A percentile compares a stretch with the other conserved stretches of the same genome.
These are phyloP conservation scores for Oryzias woworae DNA, from an alignment of 2,113 vertebrate species.

Conservation along the genomic window DNA sequence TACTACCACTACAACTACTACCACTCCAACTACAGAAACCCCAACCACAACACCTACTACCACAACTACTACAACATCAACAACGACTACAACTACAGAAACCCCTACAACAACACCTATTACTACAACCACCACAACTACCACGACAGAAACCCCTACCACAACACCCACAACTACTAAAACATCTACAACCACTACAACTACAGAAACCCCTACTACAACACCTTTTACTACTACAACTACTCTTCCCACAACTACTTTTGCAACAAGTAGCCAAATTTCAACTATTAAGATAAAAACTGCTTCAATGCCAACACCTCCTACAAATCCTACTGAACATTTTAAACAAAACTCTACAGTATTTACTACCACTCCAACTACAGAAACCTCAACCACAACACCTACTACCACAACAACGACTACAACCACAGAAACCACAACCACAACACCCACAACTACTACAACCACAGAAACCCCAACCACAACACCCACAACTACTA, in stretches of 20 bases:
- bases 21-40: neutral
- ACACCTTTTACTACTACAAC: neutral
- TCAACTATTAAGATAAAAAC: neutral
- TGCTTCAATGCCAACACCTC: neutral
- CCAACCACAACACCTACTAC: neutral
- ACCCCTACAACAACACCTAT: neutral
- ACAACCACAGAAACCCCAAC: neutral
- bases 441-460: conserved; percentile 1
- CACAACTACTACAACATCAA: neutral
- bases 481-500: neutral
- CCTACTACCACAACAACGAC: neutral
- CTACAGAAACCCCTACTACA: neutral
- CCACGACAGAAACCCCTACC: neutral
- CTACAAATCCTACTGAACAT: neutral
- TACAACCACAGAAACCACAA: neutral
- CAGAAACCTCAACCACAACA: neutral
- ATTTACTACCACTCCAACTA: neutral
- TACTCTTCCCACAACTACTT: neutral
- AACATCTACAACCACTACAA: neutral
- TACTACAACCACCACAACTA: neutral
- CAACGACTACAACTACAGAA: neutral
- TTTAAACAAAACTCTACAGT: neutral
- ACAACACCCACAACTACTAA: neutral
- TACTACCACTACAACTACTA: neutral
- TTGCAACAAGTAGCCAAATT: neutral